Evolutionary conservation across 2,888 invertebrate species (phyloP).

Genomic region (Cryptus viduatorius): DNA sequence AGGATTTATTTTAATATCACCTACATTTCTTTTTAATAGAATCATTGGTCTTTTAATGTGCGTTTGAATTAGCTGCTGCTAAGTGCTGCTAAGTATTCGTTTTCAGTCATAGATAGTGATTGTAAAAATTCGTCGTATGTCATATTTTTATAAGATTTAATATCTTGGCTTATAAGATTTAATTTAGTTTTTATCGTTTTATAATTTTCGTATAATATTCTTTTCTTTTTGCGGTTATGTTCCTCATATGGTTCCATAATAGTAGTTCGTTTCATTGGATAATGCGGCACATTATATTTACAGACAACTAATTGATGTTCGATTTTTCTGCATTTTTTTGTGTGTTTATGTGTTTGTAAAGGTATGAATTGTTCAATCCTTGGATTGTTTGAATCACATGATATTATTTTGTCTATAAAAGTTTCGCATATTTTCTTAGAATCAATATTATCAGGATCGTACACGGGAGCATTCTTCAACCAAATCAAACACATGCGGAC

Average conservation of each 20-base stretch:
- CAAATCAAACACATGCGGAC: too few species aligned
- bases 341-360: slow-evolving; percentile 52
- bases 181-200: slow-evolving; percentile 22
- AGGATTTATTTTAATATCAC: neutral
- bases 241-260: slow-evolving; percentile 35
- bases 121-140: slow-evolving; percentile 38
- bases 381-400: slow-evolving; percentile 54
- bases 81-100: neutral
- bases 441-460: too few species aligned
- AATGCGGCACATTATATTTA: slow-evolving; percentile 56
- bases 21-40: neutral
- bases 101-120: slow-evolving; percentile 4
- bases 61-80: neutral
- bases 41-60: neutral
- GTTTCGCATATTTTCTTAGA: too few species aligned
- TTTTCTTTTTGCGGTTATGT: neutral
- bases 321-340: slow-evolving; percentile 58
- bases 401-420: slow-evolving; percentile 32
- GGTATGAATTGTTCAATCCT: slow-evolving; percentile 45
- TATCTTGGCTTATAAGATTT: slow-evolving; percentile 19
- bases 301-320: slow-evolving; percentile 45
- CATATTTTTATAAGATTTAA: slow-evolving; percentile 43
- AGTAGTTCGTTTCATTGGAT: slow-evolving; percentile 47
- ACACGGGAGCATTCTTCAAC: too few species aligned
- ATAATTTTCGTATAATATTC: neutral